Base-by-base conservation (phyloP, 2,113 vertebrate species). In the Toxotes jaculatrix region DNA sequence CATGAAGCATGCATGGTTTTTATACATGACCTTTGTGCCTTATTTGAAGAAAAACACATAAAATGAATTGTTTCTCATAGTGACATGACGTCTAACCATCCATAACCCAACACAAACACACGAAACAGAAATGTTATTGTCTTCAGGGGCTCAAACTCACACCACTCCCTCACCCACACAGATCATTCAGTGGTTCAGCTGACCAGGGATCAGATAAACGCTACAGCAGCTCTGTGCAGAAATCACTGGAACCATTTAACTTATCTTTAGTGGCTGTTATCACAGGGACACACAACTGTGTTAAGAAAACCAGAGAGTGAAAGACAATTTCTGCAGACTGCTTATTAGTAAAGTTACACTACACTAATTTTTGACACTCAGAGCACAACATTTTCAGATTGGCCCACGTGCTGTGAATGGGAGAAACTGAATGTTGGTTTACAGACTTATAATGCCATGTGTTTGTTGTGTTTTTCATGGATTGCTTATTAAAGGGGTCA, bases 331-430 rank as follows among this genome's bases (percentile, higher is more conserved):
- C 36, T 7, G 7, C 36, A 38, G 36, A 38, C 36, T 38, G 7
- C 7, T 4, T 38, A 38, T 4, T 38, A 38, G 7, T 38, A 38
- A 5, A 38, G 36, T 38, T 38, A 38, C 36, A 38, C 36, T 38
- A 38, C 7, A 38, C 36, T 5, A 38, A 38, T 67, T 84, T 38
- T 67, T 75, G 61, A 80, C 51, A 77, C 17, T 59, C 31, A 27
- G 27, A 27, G 27, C 43, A 21, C 21, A 61, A 23, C 19, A 71
- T 45, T 66, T 77, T 9, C 60, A 76, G 17, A 71, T 38, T 34
- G 4, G 12, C 38, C 72, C 11, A 1, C 56, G 32, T 75, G 38
- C 63, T 68, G 71, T 67, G 70, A 1, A 2, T 6, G 1, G 7
- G 11, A n/a, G 64, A 67, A 57, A 61, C 10, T 73, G 13, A 59